Conservation (phyloP, 2,797 vertebrate species). For the Myotis pilosus region DNA sequence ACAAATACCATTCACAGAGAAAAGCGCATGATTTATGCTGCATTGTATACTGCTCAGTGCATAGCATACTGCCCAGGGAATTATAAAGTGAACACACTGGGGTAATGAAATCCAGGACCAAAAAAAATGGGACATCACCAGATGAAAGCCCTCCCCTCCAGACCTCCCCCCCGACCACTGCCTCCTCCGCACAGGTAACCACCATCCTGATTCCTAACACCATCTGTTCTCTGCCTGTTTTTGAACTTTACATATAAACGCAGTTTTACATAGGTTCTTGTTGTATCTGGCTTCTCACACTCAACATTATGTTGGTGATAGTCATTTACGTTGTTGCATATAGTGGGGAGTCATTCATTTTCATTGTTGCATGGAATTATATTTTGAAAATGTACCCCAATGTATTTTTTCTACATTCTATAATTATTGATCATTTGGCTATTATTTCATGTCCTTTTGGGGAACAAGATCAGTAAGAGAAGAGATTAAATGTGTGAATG, state of each 20-base stretch:
- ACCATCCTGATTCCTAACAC: not conserved
- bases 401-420: not conserved
- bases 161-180: rapidly evolving
- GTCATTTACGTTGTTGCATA: not conserved
- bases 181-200: not conserved
- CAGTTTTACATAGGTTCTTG: not conserved
- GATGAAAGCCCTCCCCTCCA: too few relatives aligned
- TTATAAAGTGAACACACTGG: not conserved
- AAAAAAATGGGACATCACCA: not conserved
- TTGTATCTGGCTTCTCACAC: not conserved
- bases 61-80: not conserved
- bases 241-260: not conserved
- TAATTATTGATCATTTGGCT: not conserved
- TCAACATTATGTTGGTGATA: not conserved
- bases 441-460: not conserved
- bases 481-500: not conserved
- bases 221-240: not conserved
- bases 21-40: not conserved
- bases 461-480: not conserved
- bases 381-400: not conserved
- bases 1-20: not conserved
- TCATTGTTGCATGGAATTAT: not conserved
- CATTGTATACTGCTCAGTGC: not conserved
- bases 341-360: not conserved
- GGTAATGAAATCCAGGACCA: not conserved